Base-by-base conservation (phyloP, 2,113 vertebrate genomes). In the Ictalurus furcatus region DNA sequence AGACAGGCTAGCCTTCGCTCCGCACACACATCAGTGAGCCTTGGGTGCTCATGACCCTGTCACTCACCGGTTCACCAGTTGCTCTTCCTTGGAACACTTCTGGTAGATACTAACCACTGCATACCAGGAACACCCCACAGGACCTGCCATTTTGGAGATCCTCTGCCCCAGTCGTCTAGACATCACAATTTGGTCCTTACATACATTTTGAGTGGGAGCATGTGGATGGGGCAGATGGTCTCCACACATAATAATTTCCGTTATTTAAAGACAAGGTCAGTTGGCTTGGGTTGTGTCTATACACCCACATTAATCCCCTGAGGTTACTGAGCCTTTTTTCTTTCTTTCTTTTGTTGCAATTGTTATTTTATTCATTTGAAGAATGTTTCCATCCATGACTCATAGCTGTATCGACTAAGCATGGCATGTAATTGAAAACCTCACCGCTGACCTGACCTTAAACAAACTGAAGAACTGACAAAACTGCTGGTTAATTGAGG, bases 401-500 rank as follows among this genome's bases (percentile, higher is more conserved):
- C 74, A 69, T 65, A 44, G 4, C 0, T 9, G 2, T 44, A 8
- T 61, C 74, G 37, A 34, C 25, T 74, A 61, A 67, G 63, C 80
- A 34, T 73, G 44, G 44, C 59, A 28, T 54, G 76, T 56, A 81
- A 67, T 81, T 65, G 44, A 87, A 59, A 67, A 34, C 16, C 44
- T 82, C 85, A 52, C 12, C 17, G 4, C 37, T 52, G 84, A 63
- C 65, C 79, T 83, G 63, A 74, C 74, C 74, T 89, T 78, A 63
- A 44, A 84, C 69, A 76, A 83, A 87, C n/a, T n/a, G n/a, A n/a
- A n/a, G n/a, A n/a, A n/a, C n/a, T n/a, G n/a, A n/a, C 25, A 81
- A 14, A 37, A 58, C 19, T 30, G 54, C 16, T 56, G n/a, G 84
- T 87, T 83, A 87, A 83, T 76, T 87, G 44, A 84, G 37, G 78